Evolutionary conservation across 2,888 invertebrate genomes (phyloP), one percentile per base, ranked within the genome.

Genomic region (Ophion slaviceki): DNA sequence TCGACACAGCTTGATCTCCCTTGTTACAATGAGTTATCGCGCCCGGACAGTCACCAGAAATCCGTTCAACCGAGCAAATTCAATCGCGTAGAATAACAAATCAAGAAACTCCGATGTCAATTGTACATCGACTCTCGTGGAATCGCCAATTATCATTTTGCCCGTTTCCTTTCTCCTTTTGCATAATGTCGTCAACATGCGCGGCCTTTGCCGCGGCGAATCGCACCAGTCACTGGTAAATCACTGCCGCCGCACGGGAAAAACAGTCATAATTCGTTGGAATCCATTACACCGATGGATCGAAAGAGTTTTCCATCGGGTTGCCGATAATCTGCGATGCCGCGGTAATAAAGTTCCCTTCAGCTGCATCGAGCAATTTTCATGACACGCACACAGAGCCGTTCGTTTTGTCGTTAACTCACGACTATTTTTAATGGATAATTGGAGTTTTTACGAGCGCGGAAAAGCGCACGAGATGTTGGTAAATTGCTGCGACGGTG

Each of bases 21-120:
- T 89, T 86, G 88, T 90, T 89, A 88, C 89, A 87, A 87, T 89
- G 88, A 90, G 85, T 89, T 88, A 90, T 75, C 90, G 88, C 89
- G 88, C 88, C 89, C 89, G 47, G 28, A n/a, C 88, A 87, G 86
- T 89, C 88, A 53, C 47, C 47, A 47, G 14, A 14, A 14, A 47
- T 53, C 14, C 53, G 70, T 53, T 53, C 28, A 20, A 47, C 47
- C 17, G 28, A 70, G 53, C 47, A 28, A 70, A 70, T 53, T 70
- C 53, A 28, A 89, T 90, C 90, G 86, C 83, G 87, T 40, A 28
- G 40, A 61, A n/a, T 14, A 76, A 66, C 62, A 76, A 66, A 53
- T 66, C 24, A n/a, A 66, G 28, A 66, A 62, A 75, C 53, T 62
- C 64, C 24, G 4, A n/a, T 61, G 24, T 20, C 61, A 24, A 57